Evolutionary conservation across 92 coral and sea anemone genomes (phyloP).

Genomic region (Ricordea florida): DNA sequence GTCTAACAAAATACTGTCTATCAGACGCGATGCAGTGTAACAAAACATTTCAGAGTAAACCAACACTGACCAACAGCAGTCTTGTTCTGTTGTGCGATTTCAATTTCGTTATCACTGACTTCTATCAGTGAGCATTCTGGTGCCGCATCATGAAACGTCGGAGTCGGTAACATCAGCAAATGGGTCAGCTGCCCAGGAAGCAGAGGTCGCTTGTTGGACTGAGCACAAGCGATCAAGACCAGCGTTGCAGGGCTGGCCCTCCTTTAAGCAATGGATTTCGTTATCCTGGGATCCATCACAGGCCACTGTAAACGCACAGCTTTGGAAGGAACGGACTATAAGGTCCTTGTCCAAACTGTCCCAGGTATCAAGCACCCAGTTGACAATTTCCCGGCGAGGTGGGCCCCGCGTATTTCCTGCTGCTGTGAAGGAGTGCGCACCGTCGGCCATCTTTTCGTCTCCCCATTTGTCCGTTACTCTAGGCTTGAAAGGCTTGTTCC

Average conservation of each 20-base stretch:
- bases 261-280: slow-evolving; percentile 27
- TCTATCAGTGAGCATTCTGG: slow-evolving; percentile 10
- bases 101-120: slow-evolving; percentile 5
- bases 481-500: slow-evolving; percentile 49
- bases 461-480: slow-evolving; percentile 49
- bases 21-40: too few relatives aligned
- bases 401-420: slow-evolving; percentile 35
- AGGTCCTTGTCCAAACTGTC: slow-evolving; percentile 15
- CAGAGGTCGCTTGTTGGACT: slow-evolving; percentile 26
- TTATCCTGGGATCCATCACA: slow-evolving; percentile 26
- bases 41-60: too few relatives aligned
- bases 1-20: too few relatives aligned
- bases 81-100: too few relatives aligned
- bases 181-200: slow-evolving; percentile 29
- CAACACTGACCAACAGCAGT: too few relatives aligned
- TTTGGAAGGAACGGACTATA: slow-evolving; percentile 14
- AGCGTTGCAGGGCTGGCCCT: background rate
- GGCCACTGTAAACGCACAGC: slow-evolving; percentile 19
- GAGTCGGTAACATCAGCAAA: slow-evolving; percentile 28
- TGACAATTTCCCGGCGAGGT: slow-evolving; percentile 13
- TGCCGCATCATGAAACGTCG: slow-evolving; percentile 41
- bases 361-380: slow-evolving; percentile 31
- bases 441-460: slow-evolving; percentile 54
- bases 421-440: slow-evolving; percentile 40
- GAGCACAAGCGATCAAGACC: background rate